These are phyloP conservation scores for Helogale parvula DNA, from an alignment of 2,113 vertebrate species.

Conservation along the genomic window DNA sequence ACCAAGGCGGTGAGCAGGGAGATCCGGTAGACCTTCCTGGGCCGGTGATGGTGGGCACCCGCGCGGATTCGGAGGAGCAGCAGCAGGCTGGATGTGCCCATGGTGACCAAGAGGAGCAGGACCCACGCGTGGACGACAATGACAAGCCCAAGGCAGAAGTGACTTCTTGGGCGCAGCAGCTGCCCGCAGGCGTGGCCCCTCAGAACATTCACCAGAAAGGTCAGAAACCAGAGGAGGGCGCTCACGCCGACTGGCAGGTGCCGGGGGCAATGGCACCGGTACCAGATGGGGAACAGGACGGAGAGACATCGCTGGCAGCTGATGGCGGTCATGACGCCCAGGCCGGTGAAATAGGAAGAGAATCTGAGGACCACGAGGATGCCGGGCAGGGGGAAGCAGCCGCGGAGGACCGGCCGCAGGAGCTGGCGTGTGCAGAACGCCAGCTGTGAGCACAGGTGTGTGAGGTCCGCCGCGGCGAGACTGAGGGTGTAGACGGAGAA, in stretches of 20 bases:
- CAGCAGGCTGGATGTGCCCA: not conserved
- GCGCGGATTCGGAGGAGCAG: rapidly evolving
- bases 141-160: rapidly evolving
- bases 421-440: not conserved
- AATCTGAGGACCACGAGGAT: not conserved
- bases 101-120: not conserved
- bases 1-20: not conserved
- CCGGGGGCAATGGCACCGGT: not conserved
- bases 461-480: not conserved
- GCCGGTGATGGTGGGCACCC: not conserved
- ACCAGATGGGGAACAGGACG: not conserved
- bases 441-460: not conserved
- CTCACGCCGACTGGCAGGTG: not conserved
- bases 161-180: rapidly evolving
- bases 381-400: rapidly evolving
- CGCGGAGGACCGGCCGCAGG: rapidly evolving
- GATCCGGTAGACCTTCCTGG: not conserved
- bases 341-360: not conserved
- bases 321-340: not conserved
- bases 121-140: rapidly evolving
- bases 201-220: not conserved
- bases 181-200: not conserved
- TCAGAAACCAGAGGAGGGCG: not conserved
- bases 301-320: not conserved
- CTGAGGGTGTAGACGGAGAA: slow-evolving; percentile 22